These are phyloP conservation scores for Tragelaphus buxtoni DNA, from an alignment of 2,113 vertebrate genomes.

Conservation along the genomic window DNA sequence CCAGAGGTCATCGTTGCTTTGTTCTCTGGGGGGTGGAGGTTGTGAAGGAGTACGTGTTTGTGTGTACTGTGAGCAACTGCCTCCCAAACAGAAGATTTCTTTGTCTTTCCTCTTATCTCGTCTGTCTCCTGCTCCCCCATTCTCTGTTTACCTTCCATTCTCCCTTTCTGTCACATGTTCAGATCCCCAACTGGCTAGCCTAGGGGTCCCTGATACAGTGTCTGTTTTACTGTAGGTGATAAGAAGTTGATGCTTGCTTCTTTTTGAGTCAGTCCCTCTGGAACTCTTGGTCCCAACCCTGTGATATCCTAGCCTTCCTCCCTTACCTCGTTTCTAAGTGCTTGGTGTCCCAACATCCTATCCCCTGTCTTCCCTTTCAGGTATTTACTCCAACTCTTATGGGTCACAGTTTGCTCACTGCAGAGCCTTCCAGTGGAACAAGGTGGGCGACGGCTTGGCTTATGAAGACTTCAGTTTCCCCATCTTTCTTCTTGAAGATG, in stretches of 20 bases:
- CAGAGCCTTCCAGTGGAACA: conserved; percentile 86
- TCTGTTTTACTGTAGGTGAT: background rate
- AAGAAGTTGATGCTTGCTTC: background rate
- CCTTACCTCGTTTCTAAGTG: background rate
- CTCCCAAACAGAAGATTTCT: background rate
- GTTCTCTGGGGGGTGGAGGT: background rate
- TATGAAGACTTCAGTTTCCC: conserved; percentile 94
- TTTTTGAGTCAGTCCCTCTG: background rate
- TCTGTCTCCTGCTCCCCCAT: background rate
- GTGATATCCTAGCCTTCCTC: background rate
- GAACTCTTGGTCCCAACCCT: background rate
- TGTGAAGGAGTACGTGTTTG: background rate
- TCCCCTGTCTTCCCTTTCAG: conserved; percentile 69
- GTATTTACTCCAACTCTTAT: conserved; percentile 86
- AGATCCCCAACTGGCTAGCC: background rate
- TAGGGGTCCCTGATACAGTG: background rate
- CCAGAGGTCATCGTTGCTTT: background rate
- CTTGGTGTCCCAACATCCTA: background rate
- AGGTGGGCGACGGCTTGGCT: conserved; percentile 84
- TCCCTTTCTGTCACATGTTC: background rate
- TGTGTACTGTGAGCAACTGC: background rate
- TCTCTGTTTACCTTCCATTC: background rate
- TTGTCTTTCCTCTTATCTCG: background rate
- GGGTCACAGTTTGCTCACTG: conserved; percentile 87
- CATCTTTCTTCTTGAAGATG: conserved; percentile 91